Percentiles rank a stretch among this genome's conserved stretches.
Conservation (phyloP, 1,140 invertebrate genomes). For the Drosophila aff. region DNA sequence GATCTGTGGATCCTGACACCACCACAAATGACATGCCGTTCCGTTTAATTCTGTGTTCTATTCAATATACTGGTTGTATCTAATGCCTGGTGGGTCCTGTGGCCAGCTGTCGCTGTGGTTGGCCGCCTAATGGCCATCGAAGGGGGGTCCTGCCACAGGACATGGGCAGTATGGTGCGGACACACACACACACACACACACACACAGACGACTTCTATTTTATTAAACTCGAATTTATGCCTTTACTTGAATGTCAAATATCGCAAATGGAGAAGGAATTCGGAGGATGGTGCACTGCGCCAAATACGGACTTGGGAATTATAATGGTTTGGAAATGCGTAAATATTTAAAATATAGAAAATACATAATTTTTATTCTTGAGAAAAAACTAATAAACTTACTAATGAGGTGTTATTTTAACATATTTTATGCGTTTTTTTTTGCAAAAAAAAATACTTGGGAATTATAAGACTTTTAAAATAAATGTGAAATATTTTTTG, state of each 20-base stretch:
- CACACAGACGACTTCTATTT: slow-evolving; percentile 56
- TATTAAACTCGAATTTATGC: slow-evolving; percentile 83
- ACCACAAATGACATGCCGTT: slow-evolving; percentile 6
- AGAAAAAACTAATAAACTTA: too few relatives aligned
- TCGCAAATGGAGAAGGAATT: slow-evolving; percentile 64
- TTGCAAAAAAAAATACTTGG: too few relatives aligned
- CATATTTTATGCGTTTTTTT: too few relatives aligned
- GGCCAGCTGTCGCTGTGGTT: slow-evolving; percentile 57
- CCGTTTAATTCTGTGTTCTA: slow-evolving; percentile 1
- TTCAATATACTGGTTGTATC: slow-evolving; percentile 11
- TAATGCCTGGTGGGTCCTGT: background rate
- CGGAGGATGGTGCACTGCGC: slow-evolving; percentile 2
- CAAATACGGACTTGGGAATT: background rate
- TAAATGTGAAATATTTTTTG: background rate
- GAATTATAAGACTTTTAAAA: too few relatives aligned
- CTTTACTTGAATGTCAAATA: slow-evolving; percentile 83
- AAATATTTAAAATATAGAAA: background rate
- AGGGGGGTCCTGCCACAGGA: slow-evolving; percentile 10
- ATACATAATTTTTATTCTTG: too few relatives aligned
- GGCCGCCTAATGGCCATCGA: slow-evolving; percentile 41
- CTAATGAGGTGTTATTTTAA: too few relatives aligned
- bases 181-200: slow-evolving; percentile 22
- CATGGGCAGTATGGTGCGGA: slow-evolving; percentile 26
- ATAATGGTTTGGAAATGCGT: background rate
- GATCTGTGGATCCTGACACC: background rate